Percentiles rank a stretch among this genome's conserved stretches.
Conservation (phyloP, 2,113 vertebrate species). For the Dromas ardeola region DNA sequence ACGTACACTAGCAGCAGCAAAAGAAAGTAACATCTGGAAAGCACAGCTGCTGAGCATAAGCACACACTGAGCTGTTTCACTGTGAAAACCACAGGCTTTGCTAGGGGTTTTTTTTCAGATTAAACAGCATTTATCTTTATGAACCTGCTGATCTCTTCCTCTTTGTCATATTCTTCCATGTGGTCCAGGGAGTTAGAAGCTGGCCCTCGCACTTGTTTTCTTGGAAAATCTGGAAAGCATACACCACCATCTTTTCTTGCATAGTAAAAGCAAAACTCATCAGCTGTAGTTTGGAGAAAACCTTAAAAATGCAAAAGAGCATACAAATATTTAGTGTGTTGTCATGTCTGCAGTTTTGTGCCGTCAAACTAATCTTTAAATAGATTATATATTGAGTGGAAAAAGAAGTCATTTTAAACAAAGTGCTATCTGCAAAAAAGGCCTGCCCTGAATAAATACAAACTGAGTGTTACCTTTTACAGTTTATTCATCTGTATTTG, state of each 20-base stretch:
- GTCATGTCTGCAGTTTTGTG: constrained; percentile 6
- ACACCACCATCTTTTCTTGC: constrained; percentile 87
- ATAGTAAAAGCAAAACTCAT: constrained; percentile 97
- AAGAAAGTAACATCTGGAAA: constrained; percentile 68
- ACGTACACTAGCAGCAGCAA: constrained; percentile 9
- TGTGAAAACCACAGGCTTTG: constrained; percentile 70
- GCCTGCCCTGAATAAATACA: not conserved
- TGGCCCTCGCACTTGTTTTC: constrained; percentile 90
- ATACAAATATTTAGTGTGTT: constrained; percentile 61
- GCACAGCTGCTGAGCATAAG: constrained; percentile 63
- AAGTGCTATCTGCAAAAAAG: not conserved
- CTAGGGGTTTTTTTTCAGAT: constrained; percentile 28
- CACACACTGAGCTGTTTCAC: constrained; percentile 58
- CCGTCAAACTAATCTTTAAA: constrained; percentile 2
- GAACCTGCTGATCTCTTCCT: constrained; percentile 95
- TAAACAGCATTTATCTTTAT: constrained; percentile 78
- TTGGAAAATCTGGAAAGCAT: constrained; percentile 98
- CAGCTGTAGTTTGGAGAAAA: constrained; percentile 94
- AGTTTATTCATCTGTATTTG: not conserved
- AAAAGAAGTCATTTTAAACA: constrained; percentile 11
- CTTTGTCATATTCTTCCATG: constrained; percentile 90
- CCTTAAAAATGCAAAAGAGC: constrained; percentile 80
- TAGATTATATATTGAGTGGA: not conserved
- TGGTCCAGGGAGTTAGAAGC: constrained; percentile 95
- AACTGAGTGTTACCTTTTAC: not conserved